These are phyloP conservation scores for Leucosticte australis DNA, from an alignment of 2,113 vertebrate species.

Conservation along the genomic window DNA sequence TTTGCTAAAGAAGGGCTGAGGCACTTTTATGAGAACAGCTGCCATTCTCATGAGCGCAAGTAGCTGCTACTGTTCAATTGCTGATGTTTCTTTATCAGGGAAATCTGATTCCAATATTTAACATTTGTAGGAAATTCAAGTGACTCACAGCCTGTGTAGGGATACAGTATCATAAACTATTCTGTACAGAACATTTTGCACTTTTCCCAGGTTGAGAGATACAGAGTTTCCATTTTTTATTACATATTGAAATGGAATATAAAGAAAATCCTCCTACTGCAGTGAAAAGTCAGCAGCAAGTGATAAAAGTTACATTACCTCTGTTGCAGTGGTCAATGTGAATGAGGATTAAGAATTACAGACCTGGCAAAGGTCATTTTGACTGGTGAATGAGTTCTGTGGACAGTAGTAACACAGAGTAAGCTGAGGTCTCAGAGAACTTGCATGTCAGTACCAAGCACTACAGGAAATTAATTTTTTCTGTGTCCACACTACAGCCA, in stretches of 20 bases:
- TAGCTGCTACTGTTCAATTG: slow-evolving; percentile 1
- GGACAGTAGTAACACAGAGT: neutral
- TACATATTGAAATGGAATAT: neutral
- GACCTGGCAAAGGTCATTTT: neutral
- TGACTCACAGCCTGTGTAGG: neutral
- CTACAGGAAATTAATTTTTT: neutral
- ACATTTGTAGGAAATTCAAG: neutral
- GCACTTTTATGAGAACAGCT: slow-evolving; percentile 24
- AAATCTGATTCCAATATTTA: neutral
- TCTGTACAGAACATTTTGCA: neutral
- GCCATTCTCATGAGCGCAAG: neutral
- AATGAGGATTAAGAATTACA: neutral
- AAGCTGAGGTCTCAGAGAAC: neutral
- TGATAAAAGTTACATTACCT: neutral
- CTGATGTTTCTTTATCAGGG: neutral
- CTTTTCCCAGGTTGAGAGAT: neutral
- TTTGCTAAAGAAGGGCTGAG: neutral
- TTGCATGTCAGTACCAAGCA: neutral
- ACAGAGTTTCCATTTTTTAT: neutral
- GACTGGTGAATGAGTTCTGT: neutral
- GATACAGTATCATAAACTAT: neutral
- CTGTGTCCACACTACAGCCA: neutral
- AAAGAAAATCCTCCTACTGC: neutral
- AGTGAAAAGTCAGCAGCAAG: neutral
- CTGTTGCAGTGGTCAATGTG: neutral